These are phyloP conservation scores for Epinephelus fuscoguttatus DNA, from an alignment of 2,113 vertebrate species.

Conservation along the genomic window DNA sequence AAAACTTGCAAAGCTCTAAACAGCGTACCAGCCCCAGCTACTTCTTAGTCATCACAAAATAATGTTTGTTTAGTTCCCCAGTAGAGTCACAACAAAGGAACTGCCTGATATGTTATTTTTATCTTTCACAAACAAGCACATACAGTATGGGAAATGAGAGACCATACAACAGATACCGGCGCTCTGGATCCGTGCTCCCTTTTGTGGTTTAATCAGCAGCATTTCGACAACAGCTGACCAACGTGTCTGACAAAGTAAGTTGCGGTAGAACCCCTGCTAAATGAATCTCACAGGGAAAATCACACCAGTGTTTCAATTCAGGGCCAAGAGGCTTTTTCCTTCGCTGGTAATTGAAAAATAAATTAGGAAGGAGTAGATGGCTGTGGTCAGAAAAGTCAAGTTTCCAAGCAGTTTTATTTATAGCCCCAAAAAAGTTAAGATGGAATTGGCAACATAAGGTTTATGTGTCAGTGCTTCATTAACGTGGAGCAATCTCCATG, in stretches of 20 bases:
- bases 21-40: background rate
- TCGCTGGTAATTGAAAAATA: constrained; percentile 23
- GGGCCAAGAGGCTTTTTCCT: background rate
- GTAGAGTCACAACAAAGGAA: constrained; percentile 33
- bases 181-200: constrained; percentile 18
- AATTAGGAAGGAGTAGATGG: background rate
- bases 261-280: constrained; percentile 9
- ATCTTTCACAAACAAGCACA: constrained; percentile 49
- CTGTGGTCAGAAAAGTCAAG: background rate
- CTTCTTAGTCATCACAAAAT: constrained; percentile 40
- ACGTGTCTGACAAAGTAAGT: constrained; percentile 1
- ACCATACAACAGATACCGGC: background rate
- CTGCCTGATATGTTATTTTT: constrained; percentile 40
- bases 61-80: constrained; percentile 44
- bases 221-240: constrained; percentile 30
- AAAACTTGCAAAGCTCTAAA: constrained; percentile 8
- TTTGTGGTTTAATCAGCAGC: constrained; percentile 30
- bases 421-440: background rate
- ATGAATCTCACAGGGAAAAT: constrained; percentile 4
- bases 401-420: constrained; percentile 11
- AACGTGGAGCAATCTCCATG: background rate
- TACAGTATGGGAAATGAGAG: constrained; percentile 22
- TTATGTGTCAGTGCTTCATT: background rate
- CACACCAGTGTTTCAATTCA: background rate
- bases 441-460: background rate